Base-by-base conservation (phyloP, 2,888 invertebrate genomes). In the Nymphalis c-album region DNA sequence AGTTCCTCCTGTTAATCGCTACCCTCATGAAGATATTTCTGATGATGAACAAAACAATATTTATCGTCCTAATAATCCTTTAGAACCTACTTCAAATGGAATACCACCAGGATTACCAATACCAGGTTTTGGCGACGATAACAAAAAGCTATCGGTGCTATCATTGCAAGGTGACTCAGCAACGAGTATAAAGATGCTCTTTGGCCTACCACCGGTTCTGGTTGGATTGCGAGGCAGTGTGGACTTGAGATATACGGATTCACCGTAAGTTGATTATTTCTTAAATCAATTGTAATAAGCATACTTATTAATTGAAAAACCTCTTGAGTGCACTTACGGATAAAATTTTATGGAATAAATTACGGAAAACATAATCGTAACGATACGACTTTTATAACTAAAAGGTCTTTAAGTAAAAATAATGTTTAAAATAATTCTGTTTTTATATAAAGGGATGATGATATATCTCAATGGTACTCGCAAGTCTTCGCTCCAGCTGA, bases 401-500 rank as follows among this genome's bases (percentile, higher is more conserved):
- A 10, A 13, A 40, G 3, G 13, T 40, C 13, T 13, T 40, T 13
- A 40, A 40, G 13, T 10, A 40, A 40, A 4, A 40, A 40, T 13
- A 13, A 4, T 31, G 26, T 6, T 31, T 31, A 31, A 31, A 5
- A 31, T 31, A 17, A 58, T n/a, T 57, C 0, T 47, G 16, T 20
- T 59, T 60, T 10, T 61, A 63, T 74, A 80, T 80, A 10, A 75
- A 94, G 95, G 18, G 94, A 94, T 74, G 94, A 94, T 70, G 96
- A 97, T 75, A 92, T 95, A 17, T 93, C 94, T 0, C 94, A 93
- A 7, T 98, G 98, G 98, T 94, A 95, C 75, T 94, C 95, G 0
- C 97, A 97, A 93, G 95, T 96, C 20, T 97, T 97, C 78, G 97
- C 97, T 0, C 97, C 97, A 16, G 96, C 97, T 0, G 95, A 96